phyloP scores from a whole-genome alignment of 2,888 invertebrate genomes.

The Bombyx huttoni region DNA sequence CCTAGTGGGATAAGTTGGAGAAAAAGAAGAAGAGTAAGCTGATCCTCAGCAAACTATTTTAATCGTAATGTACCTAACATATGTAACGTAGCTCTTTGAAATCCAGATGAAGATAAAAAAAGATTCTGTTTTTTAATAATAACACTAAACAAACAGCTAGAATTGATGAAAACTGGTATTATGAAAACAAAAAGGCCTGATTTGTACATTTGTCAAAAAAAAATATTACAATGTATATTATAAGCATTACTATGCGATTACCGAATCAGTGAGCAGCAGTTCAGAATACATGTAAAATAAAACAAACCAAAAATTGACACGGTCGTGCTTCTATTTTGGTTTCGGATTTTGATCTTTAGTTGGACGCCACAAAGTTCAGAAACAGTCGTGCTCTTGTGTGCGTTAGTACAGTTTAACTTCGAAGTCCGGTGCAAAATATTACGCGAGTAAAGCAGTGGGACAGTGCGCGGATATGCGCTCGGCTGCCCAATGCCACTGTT shows the following conservation, averaged over 20 bases:
- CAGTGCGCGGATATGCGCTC: constrained; percentile 61
- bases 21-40: no score
- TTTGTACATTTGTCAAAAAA: neutral
- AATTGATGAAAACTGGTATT: no score
- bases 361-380: constrained; percentile 10
- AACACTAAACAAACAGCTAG: no score
- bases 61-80: no score
- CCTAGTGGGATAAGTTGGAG: no score
- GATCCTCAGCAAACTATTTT: no score
- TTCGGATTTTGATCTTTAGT: neutral
- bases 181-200: no score
- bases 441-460: constrained; percentile 50
- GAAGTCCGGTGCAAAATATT: constrained; percentile 28
- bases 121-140: no score
- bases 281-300: neutral
- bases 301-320: neutral
- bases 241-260: neutral
- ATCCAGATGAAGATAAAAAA: no score
- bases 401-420: neutral
- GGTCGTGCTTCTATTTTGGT: neutral
- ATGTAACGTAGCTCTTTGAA: no score
- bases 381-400: neutral
- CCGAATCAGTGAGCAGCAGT: neutral
- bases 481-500: constrained; percentile 63
- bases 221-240: neutral